Conservation (phyloP, 2,888 invertebrate species). For the Oxystoma pomonae region DNA sequence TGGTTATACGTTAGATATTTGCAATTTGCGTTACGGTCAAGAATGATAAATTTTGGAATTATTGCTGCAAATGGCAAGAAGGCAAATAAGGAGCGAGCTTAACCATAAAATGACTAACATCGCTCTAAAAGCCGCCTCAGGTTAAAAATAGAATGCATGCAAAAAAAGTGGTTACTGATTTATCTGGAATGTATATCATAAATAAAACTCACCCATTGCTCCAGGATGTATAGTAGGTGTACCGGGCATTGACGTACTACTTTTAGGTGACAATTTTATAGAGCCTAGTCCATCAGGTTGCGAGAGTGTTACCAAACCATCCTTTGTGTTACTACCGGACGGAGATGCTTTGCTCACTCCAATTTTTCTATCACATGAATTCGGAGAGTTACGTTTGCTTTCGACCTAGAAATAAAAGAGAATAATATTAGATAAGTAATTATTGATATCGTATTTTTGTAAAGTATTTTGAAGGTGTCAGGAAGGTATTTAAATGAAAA, state of each 20-base stretch:
- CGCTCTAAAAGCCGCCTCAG: no score
- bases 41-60: not conserved
- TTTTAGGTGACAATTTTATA: conserved; percentile 59
- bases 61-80: not conserved
- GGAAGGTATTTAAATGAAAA: not conserved
- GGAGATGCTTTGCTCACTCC: conserved; percentile 55
- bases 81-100: no score
- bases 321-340: conserved; percentile 52
- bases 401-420: conserved; percentile 45
- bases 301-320: conserved; percentile 44
- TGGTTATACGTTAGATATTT: not conserved
- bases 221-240: conserved; percentile 58
- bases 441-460: no score
- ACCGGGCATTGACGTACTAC: conserved; percentile 47
- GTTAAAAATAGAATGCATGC: no score
- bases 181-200: no score
- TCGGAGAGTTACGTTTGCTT: conserved; percentile 54
- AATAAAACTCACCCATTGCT: conserved; percentile 50
- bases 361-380: conserved; percentile 48
- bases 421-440: not conserved
- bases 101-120: no score
- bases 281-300: conserved; percentile 45
- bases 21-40: no score
- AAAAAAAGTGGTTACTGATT: no score
- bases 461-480: no score